phyloP scores from a whole-genome alignment of 2,888 invertebrate genomes.

The Polyploca ridens region DNA sequence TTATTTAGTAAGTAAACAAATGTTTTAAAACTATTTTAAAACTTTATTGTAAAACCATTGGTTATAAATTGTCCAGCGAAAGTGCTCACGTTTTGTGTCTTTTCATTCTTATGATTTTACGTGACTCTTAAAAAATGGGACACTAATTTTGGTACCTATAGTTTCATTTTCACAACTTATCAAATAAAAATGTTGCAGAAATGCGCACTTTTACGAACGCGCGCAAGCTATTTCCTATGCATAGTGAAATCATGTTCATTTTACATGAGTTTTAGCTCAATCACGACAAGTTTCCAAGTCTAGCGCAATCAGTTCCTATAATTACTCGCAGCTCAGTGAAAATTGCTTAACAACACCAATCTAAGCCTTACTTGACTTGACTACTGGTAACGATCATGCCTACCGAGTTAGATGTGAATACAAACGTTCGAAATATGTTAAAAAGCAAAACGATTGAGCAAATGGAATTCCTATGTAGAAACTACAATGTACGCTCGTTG shows the following conservation, averaged over 20 bases:
- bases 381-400: neutral
- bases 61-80: too few relatives aligned
- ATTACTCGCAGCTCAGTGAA: conserved; percentile 30
- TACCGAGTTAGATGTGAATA: neutral
- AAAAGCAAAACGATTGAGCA: conserved; percentile 35
- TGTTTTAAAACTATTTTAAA: too few relatives aligned
- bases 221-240: neutral
- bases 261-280: conserved; percentile 8
- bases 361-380: conserved; percentile 8
- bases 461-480: conserved; percentile 40
- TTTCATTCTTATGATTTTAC: neutral
- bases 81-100: neutral
- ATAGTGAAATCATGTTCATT: conserved; percentile 13
- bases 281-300: conserved; percentile 34
- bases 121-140: neutral
- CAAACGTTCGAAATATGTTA: conserved; percentile 22
- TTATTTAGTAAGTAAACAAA: too few relatives aligned
- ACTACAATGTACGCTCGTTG: conserved; percentile 22
- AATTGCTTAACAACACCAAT: conserved; percentile 28
- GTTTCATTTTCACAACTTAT: too few relatives aligned
- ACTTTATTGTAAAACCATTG: too few relatives aligned
- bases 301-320: conserved; percentile 33
- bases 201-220: neutral
- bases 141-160: neutral
- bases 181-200: neutral